Evolutionary conservation across 2,113 vertebrate species (phyloP), one percentile per base, ranked within the genome.

Genomic region (Corvus cornix): DNA sequence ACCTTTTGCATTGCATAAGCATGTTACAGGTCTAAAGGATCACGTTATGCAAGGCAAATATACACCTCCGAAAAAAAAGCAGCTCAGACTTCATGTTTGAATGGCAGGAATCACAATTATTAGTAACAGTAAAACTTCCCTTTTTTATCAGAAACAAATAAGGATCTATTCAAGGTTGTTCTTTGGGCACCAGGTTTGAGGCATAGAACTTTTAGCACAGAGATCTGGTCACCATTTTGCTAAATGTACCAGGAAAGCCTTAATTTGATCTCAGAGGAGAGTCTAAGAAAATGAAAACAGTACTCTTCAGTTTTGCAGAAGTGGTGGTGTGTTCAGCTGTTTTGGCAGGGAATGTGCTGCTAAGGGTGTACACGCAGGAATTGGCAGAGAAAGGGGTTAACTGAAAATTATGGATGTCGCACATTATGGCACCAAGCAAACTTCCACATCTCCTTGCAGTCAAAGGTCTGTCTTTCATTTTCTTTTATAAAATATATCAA

Each of bases 391-490:
- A 91, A 91, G 24, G 46, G 48, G 46, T 95, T 91, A 91, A 82
- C 28, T 48, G 74, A 24, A 64, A 83, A 76, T 69, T 87, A 62
- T 41, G 66, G 62, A 76, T 51, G 43, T 62, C 69, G 58, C 49
- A 49, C 30, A 27, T 86, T 90, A 74, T 68, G 49, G 52, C 56
- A 69, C 43, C 33, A 41, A 79, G 51, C 49, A 82, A 84, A 63
- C 46, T 82, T 89, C 49, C 64, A 20, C 66, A 59, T 69, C 73
- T 95, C 58, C 39, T 87, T 89, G 23, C n/a, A 82, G 74, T 92
- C 80, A 82, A 84, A 96, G 74, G 43, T 94, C 89, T 95, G 93
- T 81, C 52, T 73, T 96, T 94, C 68, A 96, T 96, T 96, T 96
- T 79, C 51, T 91, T 95, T 91, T 79, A 62, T 52, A 84, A 89